phyloP scores from a whole-genome alignment of 2,797 vertebrate genomes.

The Natrix natrix region DNA sequence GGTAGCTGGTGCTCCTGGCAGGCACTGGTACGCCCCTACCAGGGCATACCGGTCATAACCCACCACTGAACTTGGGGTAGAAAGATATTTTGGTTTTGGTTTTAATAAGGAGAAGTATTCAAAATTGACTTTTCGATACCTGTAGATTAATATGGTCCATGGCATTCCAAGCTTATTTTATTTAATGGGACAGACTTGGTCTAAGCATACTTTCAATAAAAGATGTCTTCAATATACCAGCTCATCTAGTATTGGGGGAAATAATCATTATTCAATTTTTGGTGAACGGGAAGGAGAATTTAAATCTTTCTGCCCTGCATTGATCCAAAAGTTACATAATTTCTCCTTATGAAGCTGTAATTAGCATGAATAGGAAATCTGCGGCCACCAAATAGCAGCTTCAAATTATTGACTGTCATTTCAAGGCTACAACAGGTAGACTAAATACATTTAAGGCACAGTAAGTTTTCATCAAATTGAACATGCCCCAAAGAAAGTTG shows the following conservation, averaged over 20 bases:
- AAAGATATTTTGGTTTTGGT: background rate
- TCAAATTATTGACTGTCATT: background rate
- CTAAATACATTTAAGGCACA: background rate
- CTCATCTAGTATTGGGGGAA: background rate
- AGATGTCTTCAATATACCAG: background rate
- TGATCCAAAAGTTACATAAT: background rate
- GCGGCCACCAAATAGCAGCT: background rate
- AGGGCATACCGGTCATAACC: too few relatives aligned
- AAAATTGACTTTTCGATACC: background rate
- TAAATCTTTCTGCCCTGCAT: background rate
- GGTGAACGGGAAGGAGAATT: background rate
- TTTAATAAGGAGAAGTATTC: background rate
- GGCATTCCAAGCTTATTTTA: background rate
- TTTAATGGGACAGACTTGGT: background rate
- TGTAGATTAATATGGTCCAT: background rate
- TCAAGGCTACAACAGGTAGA: background rate
- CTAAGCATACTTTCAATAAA: background rate
- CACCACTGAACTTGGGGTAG: background rate
- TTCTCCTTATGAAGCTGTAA: background rate
- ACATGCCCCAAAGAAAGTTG: background rate
- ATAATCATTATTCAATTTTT: background rate
- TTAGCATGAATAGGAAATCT: background rate
- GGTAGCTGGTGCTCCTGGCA: too few relatives aligned
- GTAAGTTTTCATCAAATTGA: background rate
- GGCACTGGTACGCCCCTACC: too few relatives aligned